Base-by-base conservation (phyloP, 2,113 vertebrate genomes). In the Cromileptes altivelis region DNA sequence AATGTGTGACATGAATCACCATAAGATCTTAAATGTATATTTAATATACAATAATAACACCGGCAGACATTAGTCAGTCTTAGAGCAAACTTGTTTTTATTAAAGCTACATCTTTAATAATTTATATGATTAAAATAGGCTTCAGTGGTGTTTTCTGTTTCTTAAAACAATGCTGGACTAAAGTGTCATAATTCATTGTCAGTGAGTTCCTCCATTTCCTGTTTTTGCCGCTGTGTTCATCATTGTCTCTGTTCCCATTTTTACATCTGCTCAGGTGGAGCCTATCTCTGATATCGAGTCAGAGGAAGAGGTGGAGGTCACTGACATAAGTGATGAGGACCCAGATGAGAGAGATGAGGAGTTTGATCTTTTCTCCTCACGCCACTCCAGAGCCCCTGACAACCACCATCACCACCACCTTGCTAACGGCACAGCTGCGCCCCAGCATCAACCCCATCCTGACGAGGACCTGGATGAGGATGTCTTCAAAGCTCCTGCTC, bases 221-320 rank as follows among this genome's bases (percentile, higher is more conserved):
- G 27, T 58, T 75, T 42, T 7, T 52, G 19, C 12, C 64, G 47
- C 15, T 30, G 10, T 64, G 40, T 25, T 33, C 21, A 53, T 33
- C 21, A 49, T 21, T 79, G 15, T 78, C 4, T 49, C 45, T n/a
- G 13, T 64, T 21, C 4, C 5, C 45, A 10, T 45, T 5, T 42
- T 50, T 17, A 3, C 70, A 3, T 55, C 56, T 45, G 13, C 71
- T 23, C 77, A 96, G 95, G 97, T 98, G 91, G 97, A 98, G 90
- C 97, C 97, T n/a, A 97, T 98, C 90, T 98, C 97, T 0, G 97
- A 98, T 67, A 94, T 97, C 0, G 97, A 98, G 83, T 97, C 97
- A 5, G 96, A 96, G 56, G 95, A 96, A 82, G 96, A 96, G 60
- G 97, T 98, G 56, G 97, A 97, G 91, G 97, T 98, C 82, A 98